These are phyloP conservation scores for Caenorhabditis virilis DNA, from an alignment of 2,888 invertebrate species.

Conservation along the genomic window DNA sequence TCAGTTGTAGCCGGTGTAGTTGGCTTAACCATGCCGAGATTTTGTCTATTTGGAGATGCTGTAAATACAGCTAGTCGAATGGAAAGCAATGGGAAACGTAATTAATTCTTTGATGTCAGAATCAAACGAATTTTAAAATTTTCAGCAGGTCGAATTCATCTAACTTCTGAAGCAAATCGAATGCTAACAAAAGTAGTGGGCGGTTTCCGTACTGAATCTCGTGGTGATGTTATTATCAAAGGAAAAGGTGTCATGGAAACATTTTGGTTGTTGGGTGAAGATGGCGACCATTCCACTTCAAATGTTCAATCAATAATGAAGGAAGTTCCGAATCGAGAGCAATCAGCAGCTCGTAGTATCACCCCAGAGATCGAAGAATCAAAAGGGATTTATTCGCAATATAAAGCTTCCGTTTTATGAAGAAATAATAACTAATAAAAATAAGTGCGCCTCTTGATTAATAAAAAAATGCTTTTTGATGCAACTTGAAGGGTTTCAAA, in stretches of 20 bases:
- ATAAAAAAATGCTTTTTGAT: no score
- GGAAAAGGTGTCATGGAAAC: constrained; percentile 59
- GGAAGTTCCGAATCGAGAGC: no score
- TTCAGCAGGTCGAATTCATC: constrained; percentile 59
- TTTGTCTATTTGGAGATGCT: constrained; percentile 58
- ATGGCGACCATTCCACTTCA: no score
- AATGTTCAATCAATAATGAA: no score
- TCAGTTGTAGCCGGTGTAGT: constrained; percentile 55
- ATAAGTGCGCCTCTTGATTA: no score
- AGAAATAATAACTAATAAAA: no score
- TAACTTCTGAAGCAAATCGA: constrained; percentile 54
- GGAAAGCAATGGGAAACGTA: constrained; percentile 46
- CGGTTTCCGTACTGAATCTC: constrained; percentile 56
- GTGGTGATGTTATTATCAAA: no score
- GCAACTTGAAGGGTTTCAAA: no score
- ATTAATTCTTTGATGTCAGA: background rate
- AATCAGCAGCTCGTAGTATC: no score
- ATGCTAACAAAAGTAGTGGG: constrained; percentile 51
- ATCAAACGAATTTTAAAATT: background rate
- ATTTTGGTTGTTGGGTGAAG: constrained; percentile 48
- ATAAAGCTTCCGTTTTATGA: no score
- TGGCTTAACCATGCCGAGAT: constrained; percentile 57
- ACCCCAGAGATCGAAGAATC: no score
- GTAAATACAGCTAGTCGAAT: constrained; percentile 59
- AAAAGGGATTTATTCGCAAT: no score